These are phyloP conservation scores for Xiphorhynchus erythropygius DNA, from an alignment of 2,797 vertebrate species.

Conservation along the genomic window DNA sequence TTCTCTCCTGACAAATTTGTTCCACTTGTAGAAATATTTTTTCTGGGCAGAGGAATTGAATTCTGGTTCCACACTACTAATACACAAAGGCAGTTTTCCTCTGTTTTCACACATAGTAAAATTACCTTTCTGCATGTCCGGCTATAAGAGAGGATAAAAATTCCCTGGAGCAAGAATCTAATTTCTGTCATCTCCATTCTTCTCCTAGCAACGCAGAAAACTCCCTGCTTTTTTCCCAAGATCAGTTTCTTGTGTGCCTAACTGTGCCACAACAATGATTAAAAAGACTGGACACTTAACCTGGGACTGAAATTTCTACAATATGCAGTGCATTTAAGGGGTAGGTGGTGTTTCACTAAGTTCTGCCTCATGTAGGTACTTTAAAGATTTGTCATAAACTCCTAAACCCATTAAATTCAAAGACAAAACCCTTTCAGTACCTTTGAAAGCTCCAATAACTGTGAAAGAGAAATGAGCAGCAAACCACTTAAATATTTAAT, in stretches of 20 bases:
- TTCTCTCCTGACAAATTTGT: background rate
- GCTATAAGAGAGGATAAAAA: background rate
- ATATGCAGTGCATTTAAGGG: background rate
- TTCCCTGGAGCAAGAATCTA: background rate
- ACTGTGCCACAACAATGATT: background rate
- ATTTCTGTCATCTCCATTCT: background rate
- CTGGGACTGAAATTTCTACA: background rate
- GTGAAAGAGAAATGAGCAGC: background rate
- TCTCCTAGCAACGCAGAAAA: background rate
- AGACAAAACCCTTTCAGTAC: background rate
- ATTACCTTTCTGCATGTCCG: background rate
- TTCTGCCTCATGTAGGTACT: background rate
- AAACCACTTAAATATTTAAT: background rate
- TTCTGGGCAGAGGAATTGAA: background rate
- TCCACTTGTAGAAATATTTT: background rate
- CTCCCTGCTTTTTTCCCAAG: background rate
- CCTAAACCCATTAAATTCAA: background rate
- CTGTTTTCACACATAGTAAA: background rate
- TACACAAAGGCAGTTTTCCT: background rate
- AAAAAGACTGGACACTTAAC: background rate
- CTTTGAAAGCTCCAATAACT: background rate
- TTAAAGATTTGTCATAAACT: background rate
- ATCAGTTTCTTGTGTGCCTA: background rate
- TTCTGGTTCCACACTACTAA: background rate
- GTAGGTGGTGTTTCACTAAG: background rate